Percentiles rank a stretch among this genome's conserved stretches.
phyloP scores from a whole-genome alignment of 2,888 invertebrate genomes.

The Chorisops tibialis region DNA sequence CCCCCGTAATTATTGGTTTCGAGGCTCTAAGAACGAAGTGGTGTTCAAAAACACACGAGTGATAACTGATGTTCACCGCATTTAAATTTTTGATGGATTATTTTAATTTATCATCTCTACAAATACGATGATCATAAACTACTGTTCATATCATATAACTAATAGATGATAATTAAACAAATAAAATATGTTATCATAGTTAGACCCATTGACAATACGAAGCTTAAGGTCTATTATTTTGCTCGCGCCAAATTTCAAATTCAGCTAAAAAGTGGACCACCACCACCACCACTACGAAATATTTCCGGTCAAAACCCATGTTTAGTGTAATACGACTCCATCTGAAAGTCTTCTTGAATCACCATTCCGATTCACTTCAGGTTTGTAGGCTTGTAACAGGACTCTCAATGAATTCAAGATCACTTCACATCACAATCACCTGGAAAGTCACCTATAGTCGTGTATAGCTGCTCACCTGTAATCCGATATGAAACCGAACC shows the following conservation, averaged over 20 bases:
- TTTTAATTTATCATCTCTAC: too few relatives aligned
- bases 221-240: too few relatives aligned
- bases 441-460: conserved; percentile 3
- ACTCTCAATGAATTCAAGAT: conserved; percentile 11
- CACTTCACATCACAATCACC: conserved; percentile 23
- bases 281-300: conserved; percentile 20
- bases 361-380: neutral
- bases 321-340: conserved; percentile 8
- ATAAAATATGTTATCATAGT: too few relatives aligned
- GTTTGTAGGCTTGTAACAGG: conserved; percentile 5
- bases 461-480: neutral
- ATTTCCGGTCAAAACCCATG: conserved; percentile 12
- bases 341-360: conserved; percentile 1
- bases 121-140: too few relatives aligned
- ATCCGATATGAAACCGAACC: conserved; percentile 4
- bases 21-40: too few relatives aligned
- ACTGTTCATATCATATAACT: too few relatives aligned
- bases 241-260: conserved; percentile 10
- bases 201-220: too few relatives aligned
- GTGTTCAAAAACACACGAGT: too few relatives aligned
- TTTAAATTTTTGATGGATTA: too few relatives aligned
- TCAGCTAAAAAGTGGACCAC: conserved; percentile 10
- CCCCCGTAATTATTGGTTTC: too few relatives aligned
- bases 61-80: too few relatives aligned
- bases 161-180: too few relatives aligned